These are phyloP conservation scores for Diabrotica virgifera DNA, from an alignment of 1,140 invertebrate genomes.

Conservation along the genomic window DNA sequence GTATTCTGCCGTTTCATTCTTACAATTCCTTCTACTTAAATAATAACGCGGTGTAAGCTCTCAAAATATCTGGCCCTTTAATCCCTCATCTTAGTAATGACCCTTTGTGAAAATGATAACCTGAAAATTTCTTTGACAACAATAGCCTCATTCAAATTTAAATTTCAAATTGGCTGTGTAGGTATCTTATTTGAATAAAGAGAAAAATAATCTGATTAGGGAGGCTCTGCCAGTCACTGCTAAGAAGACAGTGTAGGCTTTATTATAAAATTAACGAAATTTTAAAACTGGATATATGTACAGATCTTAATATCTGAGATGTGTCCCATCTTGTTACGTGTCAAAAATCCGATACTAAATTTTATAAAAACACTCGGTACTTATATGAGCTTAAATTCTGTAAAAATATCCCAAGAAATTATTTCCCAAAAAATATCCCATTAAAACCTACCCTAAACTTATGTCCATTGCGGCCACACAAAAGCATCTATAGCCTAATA, in stretches of 20 bases:
- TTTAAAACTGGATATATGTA: too few relatives aligned
- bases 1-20: not conserved
- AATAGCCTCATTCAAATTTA: not conserved
- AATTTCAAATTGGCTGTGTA: constrained; percentile 1
- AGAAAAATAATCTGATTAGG: constrained; percentile 1
- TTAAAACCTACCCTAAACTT: too few relatives aligned
- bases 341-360: too few relatives aligned
- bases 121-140: constrained; percentile 2
- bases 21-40: not conserved
- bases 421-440: too few relatives aligned
- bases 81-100: constrained; percentile 2
- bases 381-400: too few relatives aligned
- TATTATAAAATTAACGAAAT: too few relatives aligned
- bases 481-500: too few relatives aligned
- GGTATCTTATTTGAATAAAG: not conserved
- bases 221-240: not conserved
- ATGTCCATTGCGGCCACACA: too few relatives aligned
- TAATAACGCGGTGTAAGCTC: not conserved
- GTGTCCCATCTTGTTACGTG: too few relatives aligned
- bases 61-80: not conserved
- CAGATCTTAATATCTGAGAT: too few relatives aligned
- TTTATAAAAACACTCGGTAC: too few relatives aligned
- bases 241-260: not conserved
- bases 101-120: constrained; percentile 2
- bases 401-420: too few relatives aligned